Percentiles rank a stretch among this genome's conserved stretches.
phyloP scores from a whole-genome alignment of 2,888 invertebrate species.

The Pheosia tremula region DNA sequence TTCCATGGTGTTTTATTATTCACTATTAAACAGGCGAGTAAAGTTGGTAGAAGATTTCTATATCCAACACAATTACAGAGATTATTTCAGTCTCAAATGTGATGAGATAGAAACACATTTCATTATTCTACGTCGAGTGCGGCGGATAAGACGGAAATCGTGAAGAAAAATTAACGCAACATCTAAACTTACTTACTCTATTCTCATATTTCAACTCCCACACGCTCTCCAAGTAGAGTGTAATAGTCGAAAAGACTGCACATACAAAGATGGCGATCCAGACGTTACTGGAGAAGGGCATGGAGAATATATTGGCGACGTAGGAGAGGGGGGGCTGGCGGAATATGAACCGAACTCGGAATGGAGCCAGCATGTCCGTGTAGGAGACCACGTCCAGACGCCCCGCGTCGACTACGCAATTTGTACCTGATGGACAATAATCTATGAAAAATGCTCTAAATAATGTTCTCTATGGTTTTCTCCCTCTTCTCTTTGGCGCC shows the following conservation, averaged over 20 bases:
- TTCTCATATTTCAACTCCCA: slow-evolving; percentile 52
- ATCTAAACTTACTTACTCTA: slow-evolving; percentile 32
- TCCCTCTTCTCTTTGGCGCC: too few species aligned
- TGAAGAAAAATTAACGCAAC: too few species aligned
- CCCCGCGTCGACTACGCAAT: slow-evolving; percentile 48
- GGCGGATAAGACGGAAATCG: too few species aligned
- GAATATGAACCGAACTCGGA: slow-evolving; percentile 83
- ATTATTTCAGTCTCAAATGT: too few species aligned
- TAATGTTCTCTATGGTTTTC: too few species aligned
- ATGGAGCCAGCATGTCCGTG: slow-evolving; percentile 74
- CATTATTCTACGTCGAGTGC: too few species aligned
- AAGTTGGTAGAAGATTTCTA: too few species aligned
- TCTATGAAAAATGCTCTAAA: not conserved
- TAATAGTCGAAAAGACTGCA: slow-evolving; percentile 56
- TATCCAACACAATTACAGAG: too few species aligned
- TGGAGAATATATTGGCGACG: slow-evolving; percentile 86
- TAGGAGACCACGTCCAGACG: slow-evolving; percentile 69
- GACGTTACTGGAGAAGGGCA: slow-evolving; percentile 85
- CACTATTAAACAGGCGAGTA: too few species aligned
- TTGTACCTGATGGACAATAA: slow-evolving; percentile 54
- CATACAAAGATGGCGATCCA: slow-evolving; percentile 83
- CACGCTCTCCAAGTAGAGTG: slow-evolving; percentile 66
- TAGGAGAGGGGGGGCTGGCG: slow-evolving; percentile 87
- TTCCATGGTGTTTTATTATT: too few species aligned
- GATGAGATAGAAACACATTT: too few species aligned